Base-by-base conservation (phyloP, 2,888 invertebrate species). In the Agrypnus murinus region DNA sequence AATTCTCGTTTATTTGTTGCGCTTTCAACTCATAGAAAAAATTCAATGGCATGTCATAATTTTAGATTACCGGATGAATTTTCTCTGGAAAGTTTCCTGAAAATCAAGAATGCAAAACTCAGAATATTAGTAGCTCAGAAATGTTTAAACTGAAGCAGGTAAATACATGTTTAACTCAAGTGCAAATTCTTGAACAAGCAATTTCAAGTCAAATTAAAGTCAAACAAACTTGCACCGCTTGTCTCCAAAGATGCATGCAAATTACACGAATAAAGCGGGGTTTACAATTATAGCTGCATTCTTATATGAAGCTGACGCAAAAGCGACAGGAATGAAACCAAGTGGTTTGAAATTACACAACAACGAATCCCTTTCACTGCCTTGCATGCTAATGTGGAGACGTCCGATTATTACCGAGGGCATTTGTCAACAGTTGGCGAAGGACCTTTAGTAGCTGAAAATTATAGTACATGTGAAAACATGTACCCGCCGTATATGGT, bases 171-270 rank as follows among this genome's bases (percentile, higher is more conserved):
- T 25, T 25, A 25, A 3, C 25, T 25, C 25, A 25, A 25, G 25
- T 25, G 25, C 25, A 25, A 25, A 25, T 25, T 25, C 25, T 25
- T 25, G 25, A 25, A 25, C 25, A 25, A 25, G 25, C 25, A 25
- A 25, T 25, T 25, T 25, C 25, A 25, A 25, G 79, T 78, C 78
- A 78, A 79, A 79, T 79, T 78, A 78, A 77, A 79, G 77, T 78
- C 79, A 79, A 78, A 78, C 78, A 77, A 74, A 75, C 75, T 74
- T 74, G 72, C 65, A 71, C 74, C 74, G 74, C 71, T 72, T 77
- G 75, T 75, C 75, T 74, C 67, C 74, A 46, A 15, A 71, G 65
- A 60, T 62, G 72, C 71, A 77, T 74, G 71, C 65, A 74, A 75
- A 77, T 73, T 74, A 65, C 66, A 59, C 10, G 50, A 70, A 66